Percentiles rank a stretch among this genome's conserved stretches.
Conservation (phyloP, 2,113 vertebrate species). For the Miniopterus natalensis region DNA sequence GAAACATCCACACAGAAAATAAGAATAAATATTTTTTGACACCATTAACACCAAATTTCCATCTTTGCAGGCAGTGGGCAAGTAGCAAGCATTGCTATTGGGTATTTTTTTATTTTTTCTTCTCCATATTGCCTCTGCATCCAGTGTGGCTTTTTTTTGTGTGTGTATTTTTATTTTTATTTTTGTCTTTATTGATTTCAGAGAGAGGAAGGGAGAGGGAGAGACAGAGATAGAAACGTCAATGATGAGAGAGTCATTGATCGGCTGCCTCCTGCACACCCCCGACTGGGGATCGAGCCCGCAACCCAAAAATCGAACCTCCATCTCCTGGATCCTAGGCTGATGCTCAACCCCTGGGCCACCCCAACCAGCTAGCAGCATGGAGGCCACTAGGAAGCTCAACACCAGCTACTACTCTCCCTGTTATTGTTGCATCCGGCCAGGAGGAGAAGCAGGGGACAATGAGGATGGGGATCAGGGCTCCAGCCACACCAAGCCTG, state of each 20-base stretch:
- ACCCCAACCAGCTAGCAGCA: conserved; percentile 51
- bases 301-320: too few relatives aligned
- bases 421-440: neutral
- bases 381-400: neutral
- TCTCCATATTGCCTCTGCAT: neutral
- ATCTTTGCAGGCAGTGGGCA: neutral
- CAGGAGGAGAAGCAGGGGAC: conserved; percentile 22
- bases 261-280: too few relatives aligned
- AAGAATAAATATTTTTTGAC: neutral
- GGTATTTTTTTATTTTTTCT: neutral
- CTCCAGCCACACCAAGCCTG: conserved; percentile 76
- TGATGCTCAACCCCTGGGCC: too few relatives aligned
- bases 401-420: conserved; percentile 52
- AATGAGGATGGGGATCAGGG: conserved; percentile 82
- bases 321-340: too few relatives aligned
- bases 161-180: too few relatives aligned
- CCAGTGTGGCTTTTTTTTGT: neutral
- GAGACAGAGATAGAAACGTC: too few relatives aligned
- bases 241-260: too few relatives aligned
- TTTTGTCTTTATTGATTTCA: too few relatives aligned
- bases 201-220: too few relatives aligned
- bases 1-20: neutral
- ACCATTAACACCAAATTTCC: neutral
- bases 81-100: neutral
- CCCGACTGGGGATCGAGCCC: too few relatives aligned